These are phyloP conservation scores for Stomorhina lunata DNA, from an alignment of 2,888 invertebrate species.

Conservation along the genomic window DNA sequence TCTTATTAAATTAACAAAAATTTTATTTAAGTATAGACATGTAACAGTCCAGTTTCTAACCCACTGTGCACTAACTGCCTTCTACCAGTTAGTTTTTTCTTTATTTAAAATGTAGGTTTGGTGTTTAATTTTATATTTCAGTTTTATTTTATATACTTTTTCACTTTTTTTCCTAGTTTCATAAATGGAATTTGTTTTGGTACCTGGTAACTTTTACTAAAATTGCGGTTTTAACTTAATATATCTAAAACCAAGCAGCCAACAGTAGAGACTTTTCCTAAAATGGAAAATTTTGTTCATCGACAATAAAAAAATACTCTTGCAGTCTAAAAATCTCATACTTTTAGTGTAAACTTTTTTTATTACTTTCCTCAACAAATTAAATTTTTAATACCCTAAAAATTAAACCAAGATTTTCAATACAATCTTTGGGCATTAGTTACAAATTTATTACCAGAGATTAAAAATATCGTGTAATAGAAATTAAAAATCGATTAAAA, in stretches of 20 bases:
- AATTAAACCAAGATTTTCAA: no score
- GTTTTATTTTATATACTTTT: background rate
- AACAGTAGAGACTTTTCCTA: background rate
- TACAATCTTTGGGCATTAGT: no score
- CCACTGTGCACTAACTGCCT: constrained; percentile 45
- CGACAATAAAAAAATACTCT: background rate
- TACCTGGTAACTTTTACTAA: constrained; percentile 57
- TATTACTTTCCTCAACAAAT: constrained; percentile 26
- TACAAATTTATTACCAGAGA: background rate
- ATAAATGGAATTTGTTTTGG: constrained; percentile 51
- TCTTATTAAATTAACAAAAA: no score
- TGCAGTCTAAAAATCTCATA: no score
- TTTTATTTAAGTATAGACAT: no score
- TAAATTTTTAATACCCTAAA: no score
- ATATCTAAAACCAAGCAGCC: background rate
- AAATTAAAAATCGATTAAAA: constrained; percentile 31
- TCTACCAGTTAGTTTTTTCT: background rate
- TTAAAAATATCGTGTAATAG: constrained; percentile 8
- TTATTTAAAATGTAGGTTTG: constrained; percentile 15
- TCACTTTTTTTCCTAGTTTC: constrained; percentile 39
- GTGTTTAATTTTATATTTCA: constrained; percentile 35
- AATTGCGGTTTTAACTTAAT: constrained; percentile 52
- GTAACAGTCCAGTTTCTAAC: background rate
- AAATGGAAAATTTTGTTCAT: constrained; percentile 3
- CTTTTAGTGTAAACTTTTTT: no score